Evolutionary conservation across 2,113 vertebrate species (phyloP), one percentile per base, ranked within the genome.

Genomic region (Cyrtonyx montezumae): DNA sequence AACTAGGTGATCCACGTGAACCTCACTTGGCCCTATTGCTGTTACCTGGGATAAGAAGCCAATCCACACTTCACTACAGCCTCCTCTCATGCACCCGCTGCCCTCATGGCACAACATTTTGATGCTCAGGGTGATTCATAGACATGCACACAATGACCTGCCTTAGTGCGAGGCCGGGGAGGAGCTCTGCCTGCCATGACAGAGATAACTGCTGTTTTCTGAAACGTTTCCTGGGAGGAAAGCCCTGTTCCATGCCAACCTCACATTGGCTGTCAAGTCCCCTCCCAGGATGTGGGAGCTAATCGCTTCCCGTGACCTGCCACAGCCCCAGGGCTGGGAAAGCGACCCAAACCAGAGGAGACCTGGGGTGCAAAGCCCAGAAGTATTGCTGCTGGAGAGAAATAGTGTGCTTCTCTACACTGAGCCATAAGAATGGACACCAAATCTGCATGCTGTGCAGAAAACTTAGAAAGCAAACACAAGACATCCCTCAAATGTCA

Each of bases 171-270:
- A 94, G 51, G 48, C 69, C 9, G 9, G 93, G 91, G 92, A 96
- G 96, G 90, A 95, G 92, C 51, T 84, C 62, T 87, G 40, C 94
- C 83, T 96, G 94, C 80, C 88, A 65, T 37, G 45, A 90, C 95
- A 94, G 69, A 94, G 37, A 36, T 43, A 69, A 66, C 46, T 81
- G 51, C 79, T 84, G 77, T 83, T 79, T 87, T 81, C 83, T 62
- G 74, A 92, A 91, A 76, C 53, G 22, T 45, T 93, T 94, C 86
- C 68, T 70, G 78, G 73, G 74, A 90, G 74, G 92, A 91, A 93
- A 94, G 75, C 83, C 90, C 66, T 87, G 75, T 74, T 48, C 56
- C 83, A 86, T 86, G 83, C 88, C 34, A 46, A 28, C 70, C 61
- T 37, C 36, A 37, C 16, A 11, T 40, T 48, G 6, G 34, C 56